Evolutionary conservation across 2,888 invertebrate species (phyloP).

Genomic region (Coenonympha glycerion): DNA sequence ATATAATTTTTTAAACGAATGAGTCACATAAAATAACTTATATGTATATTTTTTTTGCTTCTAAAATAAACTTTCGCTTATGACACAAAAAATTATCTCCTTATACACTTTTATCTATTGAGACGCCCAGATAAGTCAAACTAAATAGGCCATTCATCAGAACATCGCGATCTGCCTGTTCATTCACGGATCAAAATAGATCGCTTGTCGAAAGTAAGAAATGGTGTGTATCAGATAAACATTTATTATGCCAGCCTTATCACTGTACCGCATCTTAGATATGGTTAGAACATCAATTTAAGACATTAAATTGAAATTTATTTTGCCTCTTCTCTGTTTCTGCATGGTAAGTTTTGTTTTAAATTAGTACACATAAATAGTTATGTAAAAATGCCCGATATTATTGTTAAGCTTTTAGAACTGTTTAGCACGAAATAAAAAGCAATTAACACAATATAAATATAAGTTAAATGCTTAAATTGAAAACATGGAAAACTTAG

Average conservation of each 20-base stretch:
- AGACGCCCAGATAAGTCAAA: conserved; percentile 16
- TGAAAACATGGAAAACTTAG: no score
- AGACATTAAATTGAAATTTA: not conserved
- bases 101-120: conserved; percentile 10
- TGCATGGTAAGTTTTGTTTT: not conserved
- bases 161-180: conserved; percentile 15
- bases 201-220: conserved; percentile 24
- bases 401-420: no score
- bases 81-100: conserved; percentile 12
- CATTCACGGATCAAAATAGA: conserved; percentile 22
- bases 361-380: no score
- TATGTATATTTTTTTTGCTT: not conserved
- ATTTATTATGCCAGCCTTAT: conserved; percentile 25
- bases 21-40: not conserved
- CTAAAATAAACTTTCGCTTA: conserved; percentile 5
- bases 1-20: no score
- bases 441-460: no score
- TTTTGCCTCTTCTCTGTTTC: not conserved
- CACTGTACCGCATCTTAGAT: conserved; percentile 18
- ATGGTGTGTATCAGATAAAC: conserved; percentile 24
- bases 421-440: no score
- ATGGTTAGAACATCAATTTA: not conserved
- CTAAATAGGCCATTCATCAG: conserved; percentile 20
- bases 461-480: no score
- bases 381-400: no score